Evolutionary conservation across 1,140 invertebrate species (phyloP), one percentile per base, ranked within the genome.

Genomic region (Mycetomoellerius zeteki): DNA sequence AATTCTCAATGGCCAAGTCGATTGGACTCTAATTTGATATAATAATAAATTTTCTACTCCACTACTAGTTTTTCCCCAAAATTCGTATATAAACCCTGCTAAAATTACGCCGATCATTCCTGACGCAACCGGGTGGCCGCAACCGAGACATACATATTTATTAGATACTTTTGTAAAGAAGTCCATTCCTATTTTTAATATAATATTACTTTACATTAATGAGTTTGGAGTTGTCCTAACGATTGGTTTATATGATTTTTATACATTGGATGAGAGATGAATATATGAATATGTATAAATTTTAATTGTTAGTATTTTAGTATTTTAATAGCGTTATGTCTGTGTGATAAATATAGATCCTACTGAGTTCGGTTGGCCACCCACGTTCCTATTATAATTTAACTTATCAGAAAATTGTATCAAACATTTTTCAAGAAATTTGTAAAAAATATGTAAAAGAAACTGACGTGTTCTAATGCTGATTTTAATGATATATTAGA

Each of bases 1-100:
- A 92, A 93, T 91, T 93, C 90, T 93, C 90, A 92, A 88, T 90
- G 88, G 92, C 91, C 89, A 91, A 93, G 78, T 93, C 86, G 90
- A 90, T 90, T 91, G 88, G 88, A 82, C 88, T 92, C 84, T 91
- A 90, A 88, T 91, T 84, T 58, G 58, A 87, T 89, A 64, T 86
- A 80, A 67, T 75, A 75, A 71, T 87, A 85, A 56, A 86, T 21
- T 87, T 65, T 90, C 76, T 91, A 81, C 30, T 85, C 33, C 52
- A 24, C 77, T 92, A 89, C 50, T 52, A n/a, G 85, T 24, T 43
- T 24, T 19, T 21, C 37, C 14, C 67, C 76, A 86, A 90, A 86
- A 75, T 86, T 86, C 78, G 47, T 50, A 81, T 93, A 91, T 89
- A 92, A 92, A 93, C 89, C 91, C 92, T 93, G 92, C 90, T 92